Evolutionary conservation across 30 jellyfish, hydroid and myxozoan genomes (phyloP).

Genomic region (Pseudorhiza aurosa): DNA sequence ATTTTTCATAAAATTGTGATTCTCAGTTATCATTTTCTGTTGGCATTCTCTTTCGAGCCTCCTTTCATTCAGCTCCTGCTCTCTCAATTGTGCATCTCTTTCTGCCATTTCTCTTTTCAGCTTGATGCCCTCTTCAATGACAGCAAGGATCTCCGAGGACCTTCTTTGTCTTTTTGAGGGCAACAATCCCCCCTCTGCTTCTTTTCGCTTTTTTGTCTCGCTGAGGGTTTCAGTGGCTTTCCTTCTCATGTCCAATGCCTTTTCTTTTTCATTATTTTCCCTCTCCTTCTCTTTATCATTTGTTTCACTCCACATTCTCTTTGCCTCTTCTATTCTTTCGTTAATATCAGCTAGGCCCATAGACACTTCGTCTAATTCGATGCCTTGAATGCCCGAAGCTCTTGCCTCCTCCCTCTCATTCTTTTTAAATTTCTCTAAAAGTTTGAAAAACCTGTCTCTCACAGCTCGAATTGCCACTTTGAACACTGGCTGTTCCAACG

Average conservation of each 20-base stretch:
- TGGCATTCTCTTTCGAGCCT: constrained; percentile 24
- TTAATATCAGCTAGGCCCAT: constrained; percentile 30
- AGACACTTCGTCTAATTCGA: constrained; percentile 47
- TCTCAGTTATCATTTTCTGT: constrained; percentile 20
- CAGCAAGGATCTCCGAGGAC: constrained; percentile 25
- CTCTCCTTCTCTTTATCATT: constrained; percentile 8
- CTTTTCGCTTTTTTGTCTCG: constrained; percentile 32
- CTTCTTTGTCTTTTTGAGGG: constrained; percentile 32
- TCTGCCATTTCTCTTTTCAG: constrained; percentile 23
- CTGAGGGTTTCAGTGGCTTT: constrained; percentile 35
- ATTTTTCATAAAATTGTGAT: constrained; percentile 18
- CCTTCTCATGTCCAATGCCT: constrained; percentile 4
- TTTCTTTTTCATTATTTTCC: not conserved
- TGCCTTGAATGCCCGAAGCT: constrained; percentile 59
- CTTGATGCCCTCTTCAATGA: constrained; percentile 37
- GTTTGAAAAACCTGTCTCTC: constrained; percentile 55
- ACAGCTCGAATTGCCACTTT: constrained; percentile 62
- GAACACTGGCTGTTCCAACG: constrained; percentile 41
- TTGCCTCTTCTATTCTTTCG: constrained; percentile 24
- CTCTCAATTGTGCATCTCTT: constrained; percentile 5
- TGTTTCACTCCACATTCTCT: not conserved
- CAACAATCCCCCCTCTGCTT: constrained; percentile 22
- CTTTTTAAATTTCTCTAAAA: constrained; percentile 26
- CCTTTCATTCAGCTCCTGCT: constrained; percentile 43
- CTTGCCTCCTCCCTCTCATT: constrained; percentile 29